Base-by-base conservation (phyloP, 2,113 vertebrate species). In the Rhabdomys dilectus region DNA sequence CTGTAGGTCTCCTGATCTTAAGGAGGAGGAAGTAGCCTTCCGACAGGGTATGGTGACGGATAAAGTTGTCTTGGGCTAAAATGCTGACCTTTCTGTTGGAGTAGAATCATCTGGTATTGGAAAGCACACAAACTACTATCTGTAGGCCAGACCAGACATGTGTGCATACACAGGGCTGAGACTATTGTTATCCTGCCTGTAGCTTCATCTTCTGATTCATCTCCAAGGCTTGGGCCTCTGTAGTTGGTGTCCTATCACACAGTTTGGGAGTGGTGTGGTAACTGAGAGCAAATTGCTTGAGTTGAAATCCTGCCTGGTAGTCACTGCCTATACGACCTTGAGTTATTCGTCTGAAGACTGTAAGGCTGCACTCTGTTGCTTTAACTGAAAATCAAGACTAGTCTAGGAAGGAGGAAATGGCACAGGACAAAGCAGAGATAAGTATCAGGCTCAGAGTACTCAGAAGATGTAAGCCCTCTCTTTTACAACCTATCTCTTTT, bases 61-160 rank as follows among this genome's bases (percentile, higher is more conserved):
- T 5, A 48, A 48, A 7, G 48, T 31, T 94, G 24, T 60, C 62
- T 95, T 75, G 45, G 39, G 22, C 34, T 66, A 0, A 60, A 42
- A 81, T 66, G 21, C 36, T 84, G 42, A 62, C 80, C 70, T 96
- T 92, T 90, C 62, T 75, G 3, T 70, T 88, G 90, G 62, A 58
- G 42, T 73, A 62, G 48, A 90, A 72, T 90, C n/a, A 51, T 48
- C 64, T 66, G 45, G 53, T 86, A 34, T 15, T 42, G 51, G 36
- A 70, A 82, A 70, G 72, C 51, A 70, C 48, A 17, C 48, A 42
- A 15, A 66, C 21, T 73, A 85, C 91, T 26, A n/a, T 34, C 19
- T 78, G 9, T 42, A 31, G 53, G 24, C 24, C 15, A 42, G n/a
- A 31, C 64, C 26, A 82, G 45, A 34, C 26, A 66, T 88, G 72